Percentiles rank a stretch among this genome's conserved stretches.
phyloP scores from a whole-genome alignment of 2,888 invertebrate species.

The Sipha maydis region DNA sequence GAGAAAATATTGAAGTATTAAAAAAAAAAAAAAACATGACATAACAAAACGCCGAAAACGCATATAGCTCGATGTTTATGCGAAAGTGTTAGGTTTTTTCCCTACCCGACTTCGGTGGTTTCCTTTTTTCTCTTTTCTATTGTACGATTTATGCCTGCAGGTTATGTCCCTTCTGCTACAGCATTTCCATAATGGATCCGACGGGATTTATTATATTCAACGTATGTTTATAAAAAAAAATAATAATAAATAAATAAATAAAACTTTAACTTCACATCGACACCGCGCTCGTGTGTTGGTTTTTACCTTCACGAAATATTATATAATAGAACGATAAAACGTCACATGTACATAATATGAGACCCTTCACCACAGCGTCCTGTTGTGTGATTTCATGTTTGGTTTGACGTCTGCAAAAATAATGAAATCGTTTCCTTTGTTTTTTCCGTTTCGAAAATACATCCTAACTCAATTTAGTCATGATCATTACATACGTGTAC shows the following conservation, averaged over 20 bases:
- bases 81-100: conserved; percentile 47
- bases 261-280: conserved; percentile 29
- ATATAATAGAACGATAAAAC: no score
- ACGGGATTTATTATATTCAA: conserved; percentile 53
- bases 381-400: not conserved
- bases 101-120: conserved; percentile 11
- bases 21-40: conserved; percentile 47
- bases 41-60: conserved; percentile 50
- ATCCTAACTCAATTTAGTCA: not conserved
- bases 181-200: conserved; percentile 58
- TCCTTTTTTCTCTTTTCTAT: conserved; percentile 18
- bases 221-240: conserved; percentile 54
- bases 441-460: not conserved
- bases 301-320: not conserved
- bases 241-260: not conserved
- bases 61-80: conserved; percentile 49
- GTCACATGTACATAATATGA: not conserved
- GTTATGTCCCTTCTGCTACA: conserved; percentile 59
- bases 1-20: conserved; percentile 55
- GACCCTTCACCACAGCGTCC: not conserved
- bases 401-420: not conserved
- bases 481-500: not conserved
- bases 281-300: not conserved
- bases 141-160: conserved; percentile 58
- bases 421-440: not conserved